Percentiles rank a stretch among this genome's conserved stretches.
phyloP scores from a whole-genome alignment of 2,797 vertebrate species.

The Ceryle rudis region DNA sequence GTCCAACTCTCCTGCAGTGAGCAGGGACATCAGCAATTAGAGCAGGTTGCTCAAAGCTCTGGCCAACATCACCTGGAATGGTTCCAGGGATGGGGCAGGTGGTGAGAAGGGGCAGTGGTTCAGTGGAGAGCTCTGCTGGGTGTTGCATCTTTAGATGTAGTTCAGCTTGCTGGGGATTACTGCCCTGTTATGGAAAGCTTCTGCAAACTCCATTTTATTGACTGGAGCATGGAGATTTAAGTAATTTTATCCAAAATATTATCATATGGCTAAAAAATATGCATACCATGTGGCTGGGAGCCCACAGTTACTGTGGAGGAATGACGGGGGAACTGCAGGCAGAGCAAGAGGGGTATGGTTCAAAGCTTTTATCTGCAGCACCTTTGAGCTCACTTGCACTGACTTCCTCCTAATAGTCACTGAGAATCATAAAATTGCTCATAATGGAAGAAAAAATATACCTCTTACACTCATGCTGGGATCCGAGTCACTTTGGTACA shows the following conservation, averaged over 20 bases:
- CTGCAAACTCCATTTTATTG: neutral
- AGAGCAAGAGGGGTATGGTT: neutral
- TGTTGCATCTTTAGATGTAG: neutral
- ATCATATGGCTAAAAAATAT: neutral
- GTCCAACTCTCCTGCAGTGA: neutral
- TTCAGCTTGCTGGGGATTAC: neutral
- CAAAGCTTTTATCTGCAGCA: neutral
- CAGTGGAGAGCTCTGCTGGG: neutral
- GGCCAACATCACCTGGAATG: neutral
- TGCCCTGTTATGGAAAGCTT: neutral
- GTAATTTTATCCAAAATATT: neutral
- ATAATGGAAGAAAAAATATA: neutral
- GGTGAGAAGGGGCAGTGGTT: neutral
- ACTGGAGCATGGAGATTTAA: neutral
- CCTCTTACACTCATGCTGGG: accelerated
- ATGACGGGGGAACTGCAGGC: neutral
- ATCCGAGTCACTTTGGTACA: neutral
- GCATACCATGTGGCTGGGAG: accelerated
- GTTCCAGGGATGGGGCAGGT: neutral
- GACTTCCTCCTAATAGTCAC: neutral
- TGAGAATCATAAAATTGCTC: neutral
- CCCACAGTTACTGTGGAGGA: neutral
- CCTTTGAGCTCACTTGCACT: neutral
- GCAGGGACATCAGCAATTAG: neutral
- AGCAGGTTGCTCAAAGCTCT: neutral